Evolutionary conservation across 35 echinoderm and acorn worm species (phyloP), one percentile per base, ranked within the genome.

Genomic region (Holothuria glaberrima): DNA sequence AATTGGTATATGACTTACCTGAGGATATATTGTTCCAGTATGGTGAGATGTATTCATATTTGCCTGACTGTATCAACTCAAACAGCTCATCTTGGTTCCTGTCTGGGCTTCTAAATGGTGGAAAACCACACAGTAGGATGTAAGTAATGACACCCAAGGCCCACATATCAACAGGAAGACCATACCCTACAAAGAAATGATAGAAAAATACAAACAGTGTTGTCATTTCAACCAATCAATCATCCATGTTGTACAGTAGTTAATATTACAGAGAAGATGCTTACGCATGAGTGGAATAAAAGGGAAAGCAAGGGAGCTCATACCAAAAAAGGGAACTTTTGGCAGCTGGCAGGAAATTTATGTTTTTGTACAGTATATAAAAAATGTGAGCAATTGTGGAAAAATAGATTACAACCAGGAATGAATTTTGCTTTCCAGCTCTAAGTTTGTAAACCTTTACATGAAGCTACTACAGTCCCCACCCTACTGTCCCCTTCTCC

Each of bases 141-240:
- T 98, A 98, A 19, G 92, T 91, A 65, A 98, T 98, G 16, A 98
- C 95, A 45, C 95, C 95, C 34, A 87, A 80, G n/a, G 95, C 95
- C 95, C 95, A 98, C 92, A 98, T 94, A 72, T 98, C 95, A 27
- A 98, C 95, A 66, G 94, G 92, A 29, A 98, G 70, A 71, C 95
- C 95, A 80, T 98, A 98, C 27, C 95, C 95, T 98, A 68, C 18
- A 30, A 79, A n/a, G 77, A 48, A 29, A 86, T 45, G 27, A 30
- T 17, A 30, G 9, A 72, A 89, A 68, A 67, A 3, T n/a, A 19
- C n/a, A 22, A 41, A 41, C 36, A 41, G 7, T 4, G 2, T 41
- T 5, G 38, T 44, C 28, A 20, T 48, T 18, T 17, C 2, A 4
- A 2, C 38, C 34, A 81, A 5, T 50, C 3, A 7, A 81, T 20